Conservation (phyloP, 2,888 invertebrate genomes). For the Esperia sulphurella region DNA sequence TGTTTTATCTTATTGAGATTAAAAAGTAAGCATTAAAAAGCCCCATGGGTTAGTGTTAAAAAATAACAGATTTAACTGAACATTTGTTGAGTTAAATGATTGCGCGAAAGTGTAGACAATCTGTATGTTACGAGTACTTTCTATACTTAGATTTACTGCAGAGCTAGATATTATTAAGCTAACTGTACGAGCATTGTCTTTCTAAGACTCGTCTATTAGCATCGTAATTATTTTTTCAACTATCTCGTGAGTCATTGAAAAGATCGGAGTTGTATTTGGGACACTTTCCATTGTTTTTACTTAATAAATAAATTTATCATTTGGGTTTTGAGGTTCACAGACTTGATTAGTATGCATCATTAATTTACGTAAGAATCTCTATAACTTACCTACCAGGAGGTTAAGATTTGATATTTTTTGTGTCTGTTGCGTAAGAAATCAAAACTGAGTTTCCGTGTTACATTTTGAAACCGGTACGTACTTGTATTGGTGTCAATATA, state of each 20-base stretch:
- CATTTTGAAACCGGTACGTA: slow-evolving; percentile 62
- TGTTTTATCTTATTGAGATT: too few relatives aligned
- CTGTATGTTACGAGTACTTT: slow-evolving; percentile 48
- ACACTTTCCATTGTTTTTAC: slow-evolving; percentile 5
- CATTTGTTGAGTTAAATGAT: neutral
- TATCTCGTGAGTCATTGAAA: neutral
- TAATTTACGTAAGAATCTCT: slow-evolving; percentile 7
- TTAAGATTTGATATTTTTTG: slow-evolving; percentile 19
- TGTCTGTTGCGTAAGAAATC: slow-evolving; percentile 52
- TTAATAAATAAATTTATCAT: neutral
- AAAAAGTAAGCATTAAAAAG: too few relatives aligned
- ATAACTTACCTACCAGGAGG: neutral
- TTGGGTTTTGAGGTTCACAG: slow-evolving; percentile 6
- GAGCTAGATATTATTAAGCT: slow-evolving; percentile 26
- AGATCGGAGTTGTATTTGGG: neutral
- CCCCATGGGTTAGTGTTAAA: too few relatives aligned
- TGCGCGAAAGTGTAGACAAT: slow-evolving; percentile 44
- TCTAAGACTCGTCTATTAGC: slow-evolving; percentile 1
- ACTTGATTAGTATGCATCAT: slow-evolving; percentile 5
- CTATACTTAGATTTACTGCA: slow-evolving; percentile 37
- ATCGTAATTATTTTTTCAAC: neutral
- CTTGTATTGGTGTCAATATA: slow-evolving; percentile 55
- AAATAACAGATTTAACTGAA: too few relatives aligned
- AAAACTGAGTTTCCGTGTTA: slow-evolving; percentile 56
- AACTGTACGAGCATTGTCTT: slow-evolving; percentile 9